phyloP scores from a whole-genome alignment of 2,888 invertebrate genomes.

The Tinea trinotella region DNA sequence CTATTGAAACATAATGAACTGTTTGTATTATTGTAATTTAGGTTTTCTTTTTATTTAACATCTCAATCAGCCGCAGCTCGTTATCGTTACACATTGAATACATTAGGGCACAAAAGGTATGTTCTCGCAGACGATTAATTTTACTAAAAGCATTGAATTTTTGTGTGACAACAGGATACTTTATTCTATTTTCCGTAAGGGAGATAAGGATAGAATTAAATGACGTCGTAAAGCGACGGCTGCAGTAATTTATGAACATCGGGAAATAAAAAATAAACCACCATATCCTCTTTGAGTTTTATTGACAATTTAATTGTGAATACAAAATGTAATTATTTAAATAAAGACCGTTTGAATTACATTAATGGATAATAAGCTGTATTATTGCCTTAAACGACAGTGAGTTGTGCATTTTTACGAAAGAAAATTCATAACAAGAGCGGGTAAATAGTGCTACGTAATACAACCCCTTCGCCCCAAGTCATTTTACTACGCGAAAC shows the following conservation, averaged over 20 bases:
- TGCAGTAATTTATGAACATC: neutral
- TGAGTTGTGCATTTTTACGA: slow-evolving; percentile 3
- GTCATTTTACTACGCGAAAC: neutral
- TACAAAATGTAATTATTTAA: neutral
- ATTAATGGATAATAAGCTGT: neutral
- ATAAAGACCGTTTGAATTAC: neutral
- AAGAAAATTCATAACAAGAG: slow-evolving; percentile 4
- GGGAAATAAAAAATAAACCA: neutral
- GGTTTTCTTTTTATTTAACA: neutral
- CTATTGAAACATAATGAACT: no score
- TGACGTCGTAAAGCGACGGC: neutral
- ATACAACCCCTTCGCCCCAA: neutral
- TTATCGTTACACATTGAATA: neutral
- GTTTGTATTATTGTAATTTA: no score
- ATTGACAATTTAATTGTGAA: neutral
- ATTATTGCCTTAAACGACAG: neutral
- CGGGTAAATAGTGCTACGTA: slow-evolving; percentile 10
- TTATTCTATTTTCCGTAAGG: neutral
- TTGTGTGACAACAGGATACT: neutral
- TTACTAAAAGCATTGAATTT: neutral
- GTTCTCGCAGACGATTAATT: neutral
- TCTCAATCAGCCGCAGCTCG: neutral
- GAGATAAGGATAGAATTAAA: neutral
- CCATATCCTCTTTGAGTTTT: neutral
- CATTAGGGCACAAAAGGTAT: neutral